Base-by-base conservation (phyloP, 1,140 invertebrate genomes). In the Camponotus vicinus region DNA sequence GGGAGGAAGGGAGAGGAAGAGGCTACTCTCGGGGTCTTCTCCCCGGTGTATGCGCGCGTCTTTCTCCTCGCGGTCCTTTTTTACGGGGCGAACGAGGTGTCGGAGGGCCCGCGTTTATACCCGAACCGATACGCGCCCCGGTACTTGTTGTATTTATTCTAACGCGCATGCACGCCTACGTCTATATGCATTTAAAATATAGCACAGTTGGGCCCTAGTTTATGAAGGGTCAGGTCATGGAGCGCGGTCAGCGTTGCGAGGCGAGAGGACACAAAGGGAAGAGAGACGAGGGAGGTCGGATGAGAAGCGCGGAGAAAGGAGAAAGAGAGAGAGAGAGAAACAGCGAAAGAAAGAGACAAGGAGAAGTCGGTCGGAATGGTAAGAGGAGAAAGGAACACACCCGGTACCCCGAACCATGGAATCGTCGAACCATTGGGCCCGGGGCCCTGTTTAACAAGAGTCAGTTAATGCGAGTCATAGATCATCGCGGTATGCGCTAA, bases 151-250 rank as follows among this genome's bases (percentile, higher is more conserved):
- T 92, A 90, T 92, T 95, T 94, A 93, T 94, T 95, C 94, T 92
- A 93, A 93, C 93, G 87, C 40, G 92, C 91, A 92, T 93, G 93
- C 93, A 94, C 94, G 94, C 93, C 93, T 94, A 94, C 94, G 92
- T 94, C 93, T 94, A 94, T 94, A 93, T 94, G 92, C 93, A 94
- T 94, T 94, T 94, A 94, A 94, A 94, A 95, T 95, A 94, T 94
- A 94, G 93, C 94, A 92, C 93, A 94, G 94, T 95, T 94, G 93
- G 94, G 93, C 92, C 91, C 93, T 95, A 95, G 94, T 95, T 94
- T 95, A 95, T 94, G 94, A 95, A 94, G 94, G 94, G 93, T 94
- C 94, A 93, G 94, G 94, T 95, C 94, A 93, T 91, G 92, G 90
- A 91, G 93, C 91, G 86, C 89, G 89, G 92, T 89, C 86, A 91